phyloP scores from a whole-genome alignment of 2,797 vertebrate species.

The Fringilla coelebs region DNA sequence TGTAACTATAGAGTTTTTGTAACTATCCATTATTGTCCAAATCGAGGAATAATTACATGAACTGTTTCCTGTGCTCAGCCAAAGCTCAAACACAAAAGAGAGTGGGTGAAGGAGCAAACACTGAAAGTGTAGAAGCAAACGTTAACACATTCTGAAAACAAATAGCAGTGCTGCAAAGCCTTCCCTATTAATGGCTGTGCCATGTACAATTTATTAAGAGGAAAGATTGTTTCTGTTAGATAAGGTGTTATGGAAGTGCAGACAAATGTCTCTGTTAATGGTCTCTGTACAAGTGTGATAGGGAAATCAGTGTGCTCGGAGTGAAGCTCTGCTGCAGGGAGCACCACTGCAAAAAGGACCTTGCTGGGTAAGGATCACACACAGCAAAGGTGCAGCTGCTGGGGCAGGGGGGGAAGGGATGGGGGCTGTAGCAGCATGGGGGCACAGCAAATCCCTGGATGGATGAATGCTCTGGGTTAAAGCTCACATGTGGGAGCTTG shows the following conservation, averaged over 20 bases:
- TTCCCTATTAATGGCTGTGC: conserved; percentile 18
- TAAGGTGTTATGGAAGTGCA: conserved; percentile 16
- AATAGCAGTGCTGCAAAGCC: conserved; percentile 9
- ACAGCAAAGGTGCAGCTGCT: neutral
- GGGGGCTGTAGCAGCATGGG: rapidly evolving
- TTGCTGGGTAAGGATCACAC: neutral
- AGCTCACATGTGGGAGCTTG: rapidly evolving
- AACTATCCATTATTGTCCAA: conserved; percentile 1
- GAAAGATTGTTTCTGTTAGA: conserved; percentile 37
- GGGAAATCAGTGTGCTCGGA: neutral
- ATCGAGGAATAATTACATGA: conserved; percentile 24
- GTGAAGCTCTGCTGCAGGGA: neutral
- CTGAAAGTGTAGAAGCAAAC: neutral
- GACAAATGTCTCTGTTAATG: conserved; percentile 21
- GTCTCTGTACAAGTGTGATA: neutral
- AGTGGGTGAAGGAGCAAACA: conserved; percentile 32
- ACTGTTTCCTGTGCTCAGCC: conserved; percentile 2
- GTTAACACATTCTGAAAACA: conserved; percentile 48
- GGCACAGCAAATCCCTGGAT: rapidly evolving
- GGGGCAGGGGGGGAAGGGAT: neutral
- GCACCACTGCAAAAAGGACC: rapidly evolving
- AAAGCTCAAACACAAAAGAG: conserved; percentile 1
- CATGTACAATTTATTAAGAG: conserved; percentile 33
- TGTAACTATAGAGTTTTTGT: neutral
- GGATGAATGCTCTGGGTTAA: rapidly evolving